Base-by-base conservation (phyloP, 2,113 vertebrate species). In the Crotophaga sulcirostris region DNA sequence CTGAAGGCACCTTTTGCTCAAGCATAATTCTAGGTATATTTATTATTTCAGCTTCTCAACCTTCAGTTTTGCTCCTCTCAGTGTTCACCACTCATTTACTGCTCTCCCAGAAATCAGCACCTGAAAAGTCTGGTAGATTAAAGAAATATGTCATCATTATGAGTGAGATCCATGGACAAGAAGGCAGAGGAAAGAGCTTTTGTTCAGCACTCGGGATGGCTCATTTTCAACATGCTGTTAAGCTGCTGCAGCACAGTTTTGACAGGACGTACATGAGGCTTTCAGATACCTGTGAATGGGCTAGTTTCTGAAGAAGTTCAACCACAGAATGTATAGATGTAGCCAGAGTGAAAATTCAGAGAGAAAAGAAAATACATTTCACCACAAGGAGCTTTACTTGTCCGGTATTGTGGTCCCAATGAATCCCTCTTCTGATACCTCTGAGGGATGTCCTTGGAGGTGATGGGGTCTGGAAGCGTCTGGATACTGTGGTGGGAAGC, bases 351-450 rank as follows among this genome's bases (percentile, higher is more conserved):
- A 75, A 33, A 66, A 66, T 25, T 33, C 55, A 76, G 56, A 45
- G 16, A 25, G 52, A 33, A 56, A 85, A 60, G 18, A 8, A 45
- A 8, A 24, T 55, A 2, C 12, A 3, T 62, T 63, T 58, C 21
- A 8, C 13, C 9, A 8, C 13, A 17, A 49, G 45, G 23, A 66
- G 7, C 34, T 16, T 75, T 13, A 15, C 16, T 31, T 21, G 13
- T 28, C 17, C 44, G 7, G 19, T 9, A 16, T 24, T 1, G 0
- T 14, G 44, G n/a, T 12, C 36, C 47, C 33, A 34, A 1, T 1
- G 25, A 47, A 33, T 68, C 42, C 51, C 38, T 54, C 13, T 13
- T 25, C 49, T 13, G 5, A 2, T 2, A 6, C 18, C 42, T 34
- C 44, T 14, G 42, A 25, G n/a, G 26, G 51, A 4, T 20, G 2